Evolutionary conservation across 2,888 invertebrate species (phyloP), one percentile per base, ranked within the genome.

Genomic region (Troides oblongomaculatus): DNA sequence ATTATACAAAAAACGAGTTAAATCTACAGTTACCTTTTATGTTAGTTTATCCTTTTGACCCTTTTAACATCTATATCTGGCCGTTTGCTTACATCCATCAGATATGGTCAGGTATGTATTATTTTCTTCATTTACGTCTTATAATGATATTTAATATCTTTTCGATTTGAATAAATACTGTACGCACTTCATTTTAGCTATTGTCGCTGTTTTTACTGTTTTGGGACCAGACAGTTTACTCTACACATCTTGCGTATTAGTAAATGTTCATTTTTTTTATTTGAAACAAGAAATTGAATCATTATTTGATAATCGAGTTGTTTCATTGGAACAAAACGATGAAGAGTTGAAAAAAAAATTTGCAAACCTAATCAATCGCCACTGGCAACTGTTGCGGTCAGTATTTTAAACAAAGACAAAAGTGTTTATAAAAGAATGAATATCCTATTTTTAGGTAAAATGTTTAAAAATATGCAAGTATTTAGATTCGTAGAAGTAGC

Each of bases 221-320:
- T 61, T 73, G 21, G 74, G 73, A 3, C 74, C 74, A 14, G 74
- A 74, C 56, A 72, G 71, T 56, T 62, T 74, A 14, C 68, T 70
- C 25, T 71, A 73, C 43, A 58, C 72, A 7, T 72, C 66, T 39
- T 74, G 73, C 50, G 70, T 73, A 14, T 67, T 66, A 36, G 39
- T 73, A 23, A 70, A 72, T 68, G 64, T 72, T 12, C 59, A 73
- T 23, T 74, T 72, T 43, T 69, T 68, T 64, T 50, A 70, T 62
- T 18, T 70, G 25, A 66, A 66, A 21, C 53, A 62, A 17, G 66
- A 70, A 53, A 66, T 70, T 18, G 62, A 62, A 71, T 17, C 36
- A 63, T 71, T 73, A 66, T 64, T 62, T 59, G 57, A 63, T 17
- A 46, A 57, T 0, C 21, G 53, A 3, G 21, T 7, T 63, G 3